Conservation (phyloP, 2,113 vertebrate species). For the Limanda limanda region DNA sequence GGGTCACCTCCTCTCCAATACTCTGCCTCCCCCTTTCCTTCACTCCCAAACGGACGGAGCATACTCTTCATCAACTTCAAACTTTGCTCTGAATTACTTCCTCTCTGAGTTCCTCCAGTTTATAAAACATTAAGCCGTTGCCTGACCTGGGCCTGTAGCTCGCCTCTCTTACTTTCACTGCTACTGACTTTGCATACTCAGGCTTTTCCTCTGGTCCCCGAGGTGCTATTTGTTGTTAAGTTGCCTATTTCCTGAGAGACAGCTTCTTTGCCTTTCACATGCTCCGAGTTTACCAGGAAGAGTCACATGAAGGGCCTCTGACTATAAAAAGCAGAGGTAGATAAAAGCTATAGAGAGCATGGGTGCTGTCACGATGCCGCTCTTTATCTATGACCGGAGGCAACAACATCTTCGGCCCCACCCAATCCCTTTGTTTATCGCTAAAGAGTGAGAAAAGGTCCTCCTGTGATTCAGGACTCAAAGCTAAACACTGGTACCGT, state of each 20-base stretch:
- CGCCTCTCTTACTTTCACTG: slow-evolving; percentile 23
- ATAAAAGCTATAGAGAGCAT: slow-evolving; percentile 75
- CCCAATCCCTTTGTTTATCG: slow-evolving; percentile 63
- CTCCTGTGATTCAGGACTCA: slow-evolving; percentile 53
- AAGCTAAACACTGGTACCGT: slow-evolving; percentile 48
- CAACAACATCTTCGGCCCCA: slow-evolving; percentile 51
- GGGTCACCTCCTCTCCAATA: slow-evolving; percentile 59
- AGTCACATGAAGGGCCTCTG: slow-evolving; percentile 79
- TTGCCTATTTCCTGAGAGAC: slow-evolving; percentile 57
- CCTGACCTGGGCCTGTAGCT: slow-evolving; percentile 27
- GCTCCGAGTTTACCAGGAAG: slow-evolving; percentile 67
- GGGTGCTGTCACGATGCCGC: slow-evolving; percentile 78
- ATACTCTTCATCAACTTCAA: slow-evolving; percentile 58
- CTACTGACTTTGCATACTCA: slow-evolving; percentile 43
- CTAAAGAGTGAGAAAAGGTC: slow-evolving; percentile 51
- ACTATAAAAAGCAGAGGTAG: slow-evolving; percentile 76
- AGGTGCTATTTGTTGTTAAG: slow-evolving; percentile 51
- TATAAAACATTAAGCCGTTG: slow-evolving; percentile 55
- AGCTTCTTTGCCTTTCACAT: slow-evolving; percentile 74
- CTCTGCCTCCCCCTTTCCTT: slow-evolving; percentile 31
- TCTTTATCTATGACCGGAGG: slow-evolving; percentile 77
- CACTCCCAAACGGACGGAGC: slow-evolving; percentile 38
- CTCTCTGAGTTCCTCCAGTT: slow-evolving; percentile 50
- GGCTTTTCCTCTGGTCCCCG: slow-evolving; percentile 31
- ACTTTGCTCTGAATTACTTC: slow-evolving; percentile 70